Conservation (phyloP, 2,797 vertebrate species). For the Danio choprae region DNA sequence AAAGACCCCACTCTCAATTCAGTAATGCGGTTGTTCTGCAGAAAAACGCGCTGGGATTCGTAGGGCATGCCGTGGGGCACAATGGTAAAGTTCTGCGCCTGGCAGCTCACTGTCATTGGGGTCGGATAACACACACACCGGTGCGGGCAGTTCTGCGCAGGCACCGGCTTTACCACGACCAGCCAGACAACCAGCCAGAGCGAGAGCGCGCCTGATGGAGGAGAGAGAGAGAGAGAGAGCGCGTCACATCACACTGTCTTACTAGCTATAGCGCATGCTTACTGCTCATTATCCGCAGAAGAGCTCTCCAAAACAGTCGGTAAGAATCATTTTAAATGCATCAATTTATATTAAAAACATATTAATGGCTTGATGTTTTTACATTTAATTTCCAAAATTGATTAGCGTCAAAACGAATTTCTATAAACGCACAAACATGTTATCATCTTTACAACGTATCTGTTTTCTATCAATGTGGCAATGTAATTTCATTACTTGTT, state of each 20-base stretch:
- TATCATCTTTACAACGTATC: neutral
- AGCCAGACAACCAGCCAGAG: conserved; percentile 82
- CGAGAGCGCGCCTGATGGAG: conserved; percentile 74
- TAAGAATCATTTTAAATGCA: neutral
- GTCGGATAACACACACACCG: conserved; percentile 95
- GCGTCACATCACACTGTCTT: conserved; percentile 9
- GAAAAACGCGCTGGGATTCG: conserved; percentile 92
- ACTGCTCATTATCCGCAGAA: neutral
- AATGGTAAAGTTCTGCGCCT: conserved; percentile 95
- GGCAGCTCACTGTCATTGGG: conserved; percentile 98
- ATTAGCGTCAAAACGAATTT: neutral
- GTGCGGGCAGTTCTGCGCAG: conserved; percentile 85
- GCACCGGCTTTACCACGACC: conserved; percentile 77
- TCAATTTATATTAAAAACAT: neutral
- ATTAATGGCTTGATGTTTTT: neutral
- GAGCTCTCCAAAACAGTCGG: neutral
- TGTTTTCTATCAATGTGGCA: neutral
- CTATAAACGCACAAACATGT: neutral
- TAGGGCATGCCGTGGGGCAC: conserved; percentile 91
- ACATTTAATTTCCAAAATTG: neutral
- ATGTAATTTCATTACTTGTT: neutral
- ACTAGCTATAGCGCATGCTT: neutral
- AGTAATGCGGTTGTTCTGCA: conserved; percentile 96
- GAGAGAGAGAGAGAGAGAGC: neutral
- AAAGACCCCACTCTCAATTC: conserved; percentile 91